phyloP scores from a whole-genome alignment of 2,797 vertebrate genomes.

The Xerus rutilus region DNA sequence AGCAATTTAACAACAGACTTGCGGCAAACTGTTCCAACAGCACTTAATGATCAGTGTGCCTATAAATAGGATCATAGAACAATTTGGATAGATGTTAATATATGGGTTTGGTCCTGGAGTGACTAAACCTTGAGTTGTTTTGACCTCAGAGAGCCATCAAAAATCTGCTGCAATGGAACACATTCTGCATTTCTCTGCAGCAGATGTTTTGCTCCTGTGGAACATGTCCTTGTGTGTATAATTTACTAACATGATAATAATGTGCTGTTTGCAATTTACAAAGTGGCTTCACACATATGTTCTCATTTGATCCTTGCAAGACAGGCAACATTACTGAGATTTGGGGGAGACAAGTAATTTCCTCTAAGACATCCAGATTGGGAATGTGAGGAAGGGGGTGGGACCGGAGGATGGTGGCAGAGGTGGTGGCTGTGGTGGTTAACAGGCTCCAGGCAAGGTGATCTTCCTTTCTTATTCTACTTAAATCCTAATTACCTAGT shows the following conservation, averaged over 20 bases:
- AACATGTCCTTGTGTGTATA: slow-evolving; percentile 58
- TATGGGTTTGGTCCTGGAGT: slow-evolving; percentile 54
- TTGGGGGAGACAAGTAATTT: background rate
- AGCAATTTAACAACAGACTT: slow-evolving; percentile 62
- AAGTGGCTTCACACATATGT: slow-evolving; percentile 10
- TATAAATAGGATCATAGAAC: slow-evolving; percentile 73
- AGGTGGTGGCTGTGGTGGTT: background rate
- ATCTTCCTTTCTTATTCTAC: background rate
- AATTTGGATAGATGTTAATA: slow-evolving; percentile 65
- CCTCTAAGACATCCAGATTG: background rate
- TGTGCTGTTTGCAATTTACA: slow-evolving; percentile 56
- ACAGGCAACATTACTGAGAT: background rate
- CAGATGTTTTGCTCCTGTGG: slow-evolving; percentile 45
- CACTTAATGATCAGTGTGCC: slow-evolving; percentile 62
- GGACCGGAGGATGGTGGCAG: background rate
- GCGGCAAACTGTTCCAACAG: slow-evolving; percentile 40
- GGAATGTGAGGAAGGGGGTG: background rate
- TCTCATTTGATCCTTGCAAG: slow-evolving; percentile 31
- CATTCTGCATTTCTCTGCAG: background rate
- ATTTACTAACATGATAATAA: slow-evolving; percentile 76
- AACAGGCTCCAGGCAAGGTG: background rate
- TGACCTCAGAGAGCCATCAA: slow-evolving; percentile 73
- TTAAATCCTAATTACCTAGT: background rate
- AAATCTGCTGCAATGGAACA: slow-evolving; percentile 37
- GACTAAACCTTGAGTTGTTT: slow-evolving; percentile 70